Percentiles rank a stretch among this genome's conserved stretches.
Evolutionary conservation across 2,888 invertebrate genomes (phyloP).

Genomic region (Blastobasis lacticolella): DNA sequence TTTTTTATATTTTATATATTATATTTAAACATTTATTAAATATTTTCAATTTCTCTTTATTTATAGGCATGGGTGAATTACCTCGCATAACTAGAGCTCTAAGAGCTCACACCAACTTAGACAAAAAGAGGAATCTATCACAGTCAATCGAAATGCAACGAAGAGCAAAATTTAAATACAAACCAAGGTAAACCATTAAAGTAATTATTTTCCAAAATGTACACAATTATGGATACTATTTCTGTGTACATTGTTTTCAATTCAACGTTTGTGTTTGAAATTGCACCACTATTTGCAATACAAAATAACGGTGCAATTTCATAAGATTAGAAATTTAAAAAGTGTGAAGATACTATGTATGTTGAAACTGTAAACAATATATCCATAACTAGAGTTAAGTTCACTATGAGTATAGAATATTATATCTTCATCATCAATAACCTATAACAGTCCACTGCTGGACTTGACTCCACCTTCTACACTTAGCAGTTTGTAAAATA

Average conservation of each 20-base stretch:
- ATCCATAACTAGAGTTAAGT: too few species aligned
- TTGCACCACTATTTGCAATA: too few species aligned
- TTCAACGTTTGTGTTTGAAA: too few species aligned
- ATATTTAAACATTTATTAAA: background rate
- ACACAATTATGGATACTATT: conserved; percentile 5
- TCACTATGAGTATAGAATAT: too few species aligned
- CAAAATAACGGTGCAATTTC: too few species aligned
- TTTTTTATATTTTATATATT: background rate
- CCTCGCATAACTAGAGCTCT: conserved; percentile 80
- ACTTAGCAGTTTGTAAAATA: too few species aligned
- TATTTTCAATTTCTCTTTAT: background rate
- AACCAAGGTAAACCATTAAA: conserved; percentile 33
- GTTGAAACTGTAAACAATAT: too few species aligned
- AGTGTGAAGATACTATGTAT: too few species aligned
- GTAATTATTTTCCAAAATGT: conserved; percentile 11
- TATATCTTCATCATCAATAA: too few species aligned
- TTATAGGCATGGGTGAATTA: conserved; percentile 45
- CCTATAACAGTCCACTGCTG: too few species aligned
- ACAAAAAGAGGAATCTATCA: conserved; percentile 58
- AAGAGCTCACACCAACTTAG: conserved; percentile 75
- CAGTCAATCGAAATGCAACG: background rate
- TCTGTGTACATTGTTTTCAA: background rate
- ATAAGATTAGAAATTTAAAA: too few species aligned
- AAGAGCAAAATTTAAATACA: conserved; percentile 22
- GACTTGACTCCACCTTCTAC: too few species aligned